Conservation (phyloP, 2,888 invertebrate species). For the Epicampocera succincta region DNA sequence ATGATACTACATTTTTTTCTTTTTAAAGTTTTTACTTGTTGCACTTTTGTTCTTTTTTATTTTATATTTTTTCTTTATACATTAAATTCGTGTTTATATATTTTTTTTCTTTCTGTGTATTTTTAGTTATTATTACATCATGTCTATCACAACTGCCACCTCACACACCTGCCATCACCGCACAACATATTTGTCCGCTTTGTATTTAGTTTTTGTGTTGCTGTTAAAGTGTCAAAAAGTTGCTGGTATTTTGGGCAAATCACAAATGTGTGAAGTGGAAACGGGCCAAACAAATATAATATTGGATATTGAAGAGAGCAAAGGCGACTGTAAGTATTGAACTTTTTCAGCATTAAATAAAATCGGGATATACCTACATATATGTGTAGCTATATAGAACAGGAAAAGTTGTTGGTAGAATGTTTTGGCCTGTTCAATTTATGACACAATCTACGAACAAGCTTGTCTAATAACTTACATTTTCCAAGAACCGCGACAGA, state of each 20-base stretch:
- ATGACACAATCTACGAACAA: too few relatives aligned
- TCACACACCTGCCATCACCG: conserved; percentile 47
- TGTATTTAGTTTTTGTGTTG: conserved; percentile 69
- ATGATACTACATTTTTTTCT: too few relatives aligned
- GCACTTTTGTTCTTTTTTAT: conserved; percentile 5
- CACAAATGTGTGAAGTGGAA: conserved; percentile 89
- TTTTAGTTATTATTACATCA: conserved; percentile 52
- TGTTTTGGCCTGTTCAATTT: too few relatives aligned
- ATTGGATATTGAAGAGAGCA: conserved; percentile 94
- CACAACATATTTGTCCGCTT: conserved; percentile 63
- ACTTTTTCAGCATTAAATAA: too few relatives aligned
- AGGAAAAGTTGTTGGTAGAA: too few relatives aligned
- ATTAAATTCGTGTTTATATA: conserved; percentile 11
- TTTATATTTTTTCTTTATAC: background rate
- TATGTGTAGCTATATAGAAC: too few relatives aligned
- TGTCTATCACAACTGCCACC: conserved; percentile 22
- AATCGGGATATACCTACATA: too few relatives aligned
- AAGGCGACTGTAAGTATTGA: conserved; percentile 92
- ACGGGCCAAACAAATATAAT: conserved; percentile 94
- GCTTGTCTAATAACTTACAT: too few relatives aligned
- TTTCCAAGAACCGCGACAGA: too few relatives aligned
- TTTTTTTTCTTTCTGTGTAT: conserved; percentile 14
- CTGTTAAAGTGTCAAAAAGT: conserved; percentile 73
- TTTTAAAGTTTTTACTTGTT: too few relatives aligned
- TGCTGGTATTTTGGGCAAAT: conserved; percentile 79